phyloP scores from a whole-genome alignment of 2,888 invertebrate species.

The Acanthosepion esculentum region DNA sequence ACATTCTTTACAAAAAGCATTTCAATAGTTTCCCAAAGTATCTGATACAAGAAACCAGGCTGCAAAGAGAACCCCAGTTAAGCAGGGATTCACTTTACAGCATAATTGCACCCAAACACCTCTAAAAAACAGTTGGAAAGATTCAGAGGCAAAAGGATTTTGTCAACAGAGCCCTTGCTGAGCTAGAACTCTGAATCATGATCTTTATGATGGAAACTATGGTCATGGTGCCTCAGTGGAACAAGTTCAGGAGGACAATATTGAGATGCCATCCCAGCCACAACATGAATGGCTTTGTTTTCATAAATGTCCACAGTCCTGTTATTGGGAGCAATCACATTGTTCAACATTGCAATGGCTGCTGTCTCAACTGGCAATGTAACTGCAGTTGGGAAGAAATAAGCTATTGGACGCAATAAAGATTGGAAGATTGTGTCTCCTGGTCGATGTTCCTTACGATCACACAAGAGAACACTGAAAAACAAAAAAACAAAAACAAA shows the following conservation, averaged over 20 bases:
- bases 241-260: slow-evolving; percentile 10
- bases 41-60: background rate
- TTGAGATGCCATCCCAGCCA: slow-evolving; percentile 57
- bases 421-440: slow-evolving; percentile 64
- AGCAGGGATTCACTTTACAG: background rate
- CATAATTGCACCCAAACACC: background rate
- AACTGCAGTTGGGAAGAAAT: slow-evolving; percentile 70
- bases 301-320: slow-evolving; percentile 64
- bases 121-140: background rate
- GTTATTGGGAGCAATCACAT: slow-evolving; percentile 58
- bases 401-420: slow-evolving; percentile 68
- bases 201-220: background rate
- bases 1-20: no score
- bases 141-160: background rate
- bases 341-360: slow-evolving; percentile 71
- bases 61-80: background rate
- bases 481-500: slow-evolving; percentile 50
- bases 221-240: background rate
- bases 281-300: slow-evolving; percentile 70
- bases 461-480: slow-evolving; percentile 70
- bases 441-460: slow-evolving; percentile 68
- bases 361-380: slow-evolving; percentile 69
- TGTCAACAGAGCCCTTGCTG: background rate
- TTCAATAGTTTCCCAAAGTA: background rate
- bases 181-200: background rate